Evolutionary conservation across 2,888 invertebrate genomes (phyloP).

Genomic region (Megastigmus dorsalis): DNA sequence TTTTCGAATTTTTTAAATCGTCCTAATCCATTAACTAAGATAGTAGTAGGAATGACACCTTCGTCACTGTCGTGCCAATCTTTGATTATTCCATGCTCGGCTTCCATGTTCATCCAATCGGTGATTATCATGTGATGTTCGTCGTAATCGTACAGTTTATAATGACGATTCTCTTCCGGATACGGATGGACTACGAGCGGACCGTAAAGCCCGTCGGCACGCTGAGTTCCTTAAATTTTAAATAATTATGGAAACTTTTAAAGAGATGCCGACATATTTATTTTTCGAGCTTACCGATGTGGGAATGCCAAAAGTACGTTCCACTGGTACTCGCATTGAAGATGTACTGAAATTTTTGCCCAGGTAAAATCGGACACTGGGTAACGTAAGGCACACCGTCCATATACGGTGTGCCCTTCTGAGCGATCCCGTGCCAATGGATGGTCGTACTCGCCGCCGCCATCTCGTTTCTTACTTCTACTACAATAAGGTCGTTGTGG

Average conservation of each 20-base stretch:
- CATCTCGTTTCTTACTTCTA: conserved; percentile 87
- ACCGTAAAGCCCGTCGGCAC: too few species aligned
- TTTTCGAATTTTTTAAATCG: neutral
- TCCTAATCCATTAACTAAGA: too few species aligned
- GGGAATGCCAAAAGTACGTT: conserved; percentile 90
- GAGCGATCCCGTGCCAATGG: conserved; percentile 95
- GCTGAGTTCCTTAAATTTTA: too few species aligned
- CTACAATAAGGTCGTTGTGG: conserved; percentile 86
- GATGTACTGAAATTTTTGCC: conserved; percentile 84
- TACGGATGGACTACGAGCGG: too few species aligned
- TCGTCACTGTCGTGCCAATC: too few species aligned
- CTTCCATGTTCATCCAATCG: too few species aligned
- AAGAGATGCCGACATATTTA: too few species aligned
- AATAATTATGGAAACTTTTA: too few species aligned
- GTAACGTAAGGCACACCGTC: conserved; percentile 91
- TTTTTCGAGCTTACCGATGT: conserved; percentile 75
- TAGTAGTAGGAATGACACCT: too few species aligned
- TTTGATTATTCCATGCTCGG: too few species aligned
- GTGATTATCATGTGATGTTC: too few species aligned
- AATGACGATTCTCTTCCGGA: neutral
- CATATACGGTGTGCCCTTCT: conserved; percentile 87
- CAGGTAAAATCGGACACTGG: conserved; percentile 88
- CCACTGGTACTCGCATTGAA: conserved; percentile 84
- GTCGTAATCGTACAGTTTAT: neutral
- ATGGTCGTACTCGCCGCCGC: conserved; percentile 88